Evolutionary conservation across 1,140 invertebrate species (phyloP), one percentile per base, ranked within the genome.

Genomic region (Apis florea): DNA sequence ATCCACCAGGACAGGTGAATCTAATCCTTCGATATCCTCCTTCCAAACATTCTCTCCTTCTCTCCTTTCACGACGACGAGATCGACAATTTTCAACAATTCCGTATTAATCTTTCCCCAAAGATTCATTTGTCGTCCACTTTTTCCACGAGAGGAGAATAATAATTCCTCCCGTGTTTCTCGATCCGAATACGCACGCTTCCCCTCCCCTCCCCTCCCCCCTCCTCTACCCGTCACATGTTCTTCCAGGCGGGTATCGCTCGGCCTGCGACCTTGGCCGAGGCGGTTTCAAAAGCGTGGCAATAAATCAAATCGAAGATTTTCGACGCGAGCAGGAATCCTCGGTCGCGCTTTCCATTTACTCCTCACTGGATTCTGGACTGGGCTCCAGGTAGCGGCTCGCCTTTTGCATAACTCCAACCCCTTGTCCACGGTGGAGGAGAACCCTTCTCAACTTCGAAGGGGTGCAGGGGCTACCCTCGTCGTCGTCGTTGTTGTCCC

Each of bases 391-490:
- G 85, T 86, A 85, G 53, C 1, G 4, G 47, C 15, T 63, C 11
- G 53, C 76, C 47, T 90, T 92, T 93, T 93, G 90, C 91, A 91
- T 93, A 90, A 91, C 85, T 82, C 71, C 73, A 64, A 58, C 83
- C 89, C 89, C 89, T 90, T 88, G 75, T 77, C 84, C 81, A 19
- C 51, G 15, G 64, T 69, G 53, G 17, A 3, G 17, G 1, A 3
- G 17, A 89, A 84, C 76, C 83, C 85, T 85, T 83, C 86, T 70
- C 51, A 61, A n/a, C 47, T 40, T 83, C 67, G 49, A 71, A 70
- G 19, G 49, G n/a, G 11, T 12, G 64, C 24, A 53, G 13, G n/a
- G n/a, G n/a, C 47, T 56, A 51, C 67, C 51, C 19, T 21, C 67
- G 49, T 17, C 31, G 24, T 63, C 26, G 24, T 72, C 56, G n/a